Base-by-base conservation (phyloP, 2,888 invertebrate species). In the Metellina segmentata region DNA sequence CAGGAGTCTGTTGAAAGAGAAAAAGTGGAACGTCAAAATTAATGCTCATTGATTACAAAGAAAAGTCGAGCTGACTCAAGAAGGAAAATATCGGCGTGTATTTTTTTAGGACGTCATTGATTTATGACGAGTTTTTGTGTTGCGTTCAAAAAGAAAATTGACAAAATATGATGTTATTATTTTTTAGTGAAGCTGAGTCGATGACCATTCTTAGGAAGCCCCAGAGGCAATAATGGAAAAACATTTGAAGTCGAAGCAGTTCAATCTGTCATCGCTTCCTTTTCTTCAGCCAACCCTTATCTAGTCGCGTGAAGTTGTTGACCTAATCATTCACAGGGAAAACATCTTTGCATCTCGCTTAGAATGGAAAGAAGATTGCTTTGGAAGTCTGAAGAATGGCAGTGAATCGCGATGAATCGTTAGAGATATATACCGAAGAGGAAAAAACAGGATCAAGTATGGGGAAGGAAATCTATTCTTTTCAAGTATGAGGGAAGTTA, bases 101-200 rank as follows among this genome's bases (percentile, higher is more conserved):
- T 90, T 90, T 78, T 78, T 89, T 82, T 90, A 48, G 77, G 9
- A 20, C 51, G 78, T 61, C 78, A 85, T 78, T 89, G 83, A 89
- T 83, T 89, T 83, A 82, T 85, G 83, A 89, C 71, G 49, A 69
- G 83, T 78, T 89, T 82, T 89, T 89, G 89, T 79, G 49, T 71
- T 52, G n/a, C 49, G 48, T n/a, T 13, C 77, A 16, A 77, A 89
- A 83, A 83, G 77, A 89, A 89, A 89, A 83, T 77, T 79, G 75
- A 83, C 89, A 71, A 89, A 89, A 89, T 89, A 77, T 89, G 75
- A 85, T 53, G 89, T 89, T 89, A 83, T 82, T 89, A 77, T 89
- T 85, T 89, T 83, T 87, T 87, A 87, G 78, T 72, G 72, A 81
- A 81, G 34, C 79, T 87, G 72, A 78, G 78, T 53, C 83, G 71